Evolutionary conservation across 2,113 vertebrate genomes (phyloP).

Genomic region (Phycodurus eques): DNA sequence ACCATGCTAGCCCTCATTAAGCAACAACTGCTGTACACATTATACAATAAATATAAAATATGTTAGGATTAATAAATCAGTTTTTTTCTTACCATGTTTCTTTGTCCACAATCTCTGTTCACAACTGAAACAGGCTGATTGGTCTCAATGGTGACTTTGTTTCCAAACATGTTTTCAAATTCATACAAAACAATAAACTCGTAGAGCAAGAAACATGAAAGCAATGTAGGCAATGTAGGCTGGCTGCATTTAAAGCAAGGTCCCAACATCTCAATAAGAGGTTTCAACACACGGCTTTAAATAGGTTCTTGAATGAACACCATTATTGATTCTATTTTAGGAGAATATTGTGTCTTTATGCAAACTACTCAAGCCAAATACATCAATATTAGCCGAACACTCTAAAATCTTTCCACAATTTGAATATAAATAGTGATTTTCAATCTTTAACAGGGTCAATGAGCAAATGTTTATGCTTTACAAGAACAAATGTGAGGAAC

Average conservation of each 20-base stretch:
- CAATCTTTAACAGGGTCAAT: neutral
- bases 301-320: neutral
- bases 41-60: constrained; percentile 56
- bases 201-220: neutral
- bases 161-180: constrained; percentile 15
- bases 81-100: constrained; percentile 54
- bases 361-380: neutral
- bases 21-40: constrained; percentile 54
- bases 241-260: neutral
- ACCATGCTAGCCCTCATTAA: constrained; percentile 74
- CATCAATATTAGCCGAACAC: neutral
- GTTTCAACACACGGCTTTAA: neutral
- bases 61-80: constrained; percentile 56
- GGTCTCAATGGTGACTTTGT: neutral
- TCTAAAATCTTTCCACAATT: neutral
- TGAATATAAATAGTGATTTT: constrained; percentile 1
- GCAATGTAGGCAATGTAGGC: neutral
- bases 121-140: constrained; percentile 14
- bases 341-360: constrained; percentile 1
- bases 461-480: neutral
- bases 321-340: neutral
- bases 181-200: constrained; percentile 11
- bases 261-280: neutral
- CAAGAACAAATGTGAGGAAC: neutral
- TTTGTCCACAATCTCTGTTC: constrained; percentile 25